phyloP scores from a whole-genome alignment of 2,888 invertebrate species.

The Brenthis ino region DNA sequence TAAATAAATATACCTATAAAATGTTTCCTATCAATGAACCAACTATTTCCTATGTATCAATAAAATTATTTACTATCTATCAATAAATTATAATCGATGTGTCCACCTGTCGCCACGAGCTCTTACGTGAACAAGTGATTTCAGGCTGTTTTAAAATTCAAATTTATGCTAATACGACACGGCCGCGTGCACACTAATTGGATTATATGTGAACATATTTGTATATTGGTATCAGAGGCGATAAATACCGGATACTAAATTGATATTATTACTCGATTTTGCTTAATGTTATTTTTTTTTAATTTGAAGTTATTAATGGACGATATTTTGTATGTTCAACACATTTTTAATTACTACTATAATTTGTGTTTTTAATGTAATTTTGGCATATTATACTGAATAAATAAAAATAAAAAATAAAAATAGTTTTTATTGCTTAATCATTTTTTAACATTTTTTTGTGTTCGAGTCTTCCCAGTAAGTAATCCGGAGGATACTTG shows the following conservation, averaged over 20 bases:
- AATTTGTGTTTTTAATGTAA: no score
- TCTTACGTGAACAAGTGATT: constrained; percentile 59
- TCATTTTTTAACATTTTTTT: no score
- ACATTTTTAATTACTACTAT: not conserved
- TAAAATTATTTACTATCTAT: constrained; percentile 6
- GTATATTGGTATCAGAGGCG: constrained; percentile 42
- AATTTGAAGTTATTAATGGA: not conserved
- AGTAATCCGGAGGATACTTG: no score
- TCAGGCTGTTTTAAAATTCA: constrained; percentile 70
- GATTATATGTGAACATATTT: constrained; percentile 56
- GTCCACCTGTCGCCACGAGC: constrained; percentile 52
- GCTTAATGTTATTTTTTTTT: not conserved
- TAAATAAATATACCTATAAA: no score
- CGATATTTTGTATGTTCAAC: not conserved
- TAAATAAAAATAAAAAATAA: no score
- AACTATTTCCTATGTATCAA: not conserved
- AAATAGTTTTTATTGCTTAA: no score
- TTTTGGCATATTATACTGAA: no score
- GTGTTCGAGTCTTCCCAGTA: no score
- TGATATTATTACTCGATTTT: constrained; percentile 6
- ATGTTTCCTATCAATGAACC: not conserved
- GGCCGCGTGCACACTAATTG: constrained; percentile 65
- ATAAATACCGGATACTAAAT: constrained; percentile 39
- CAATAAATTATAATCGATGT: constrained; percentile 33
- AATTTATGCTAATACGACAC: constrained; percentile 75